A percentile compares a stretch with the other conserved stretches of the same genome.
Conservation (phyloP, 2,888 invertebrate genomes). For the Drosophila mimica region DNA sequence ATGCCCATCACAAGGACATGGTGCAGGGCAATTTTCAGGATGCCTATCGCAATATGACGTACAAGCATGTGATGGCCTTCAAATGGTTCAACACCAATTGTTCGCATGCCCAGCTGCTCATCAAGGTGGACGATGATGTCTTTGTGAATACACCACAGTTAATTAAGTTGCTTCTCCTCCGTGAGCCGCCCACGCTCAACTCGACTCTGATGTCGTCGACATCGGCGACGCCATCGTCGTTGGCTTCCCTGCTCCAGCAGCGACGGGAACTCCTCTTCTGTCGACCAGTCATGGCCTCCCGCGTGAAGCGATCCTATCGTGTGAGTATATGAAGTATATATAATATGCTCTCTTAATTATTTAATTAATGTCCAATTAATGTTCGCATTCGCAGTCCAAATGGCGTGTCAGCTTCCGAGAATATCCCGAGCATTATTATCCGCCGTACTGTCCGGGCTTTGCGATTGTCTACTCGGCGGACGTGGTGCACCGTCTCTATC, state of each 20-base stretch:
- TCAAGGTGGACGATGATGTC: slow-evolving; percentile 92
- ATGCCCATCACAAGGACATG: slow-evolving; percentile 88
- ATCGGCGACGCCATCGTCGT: slow-evolving; percentile 40
- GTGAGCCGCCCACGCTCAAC: slow-evolving; percentile 45
- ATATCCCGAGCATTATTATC: slow-evolving; percentile 88
- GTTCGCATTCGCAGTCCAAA: slow-evolving; percentile 86
- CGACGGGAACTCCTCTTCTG: slow-evolving; percentile 88
- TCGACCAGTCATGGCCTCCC: slow-evolving; percentile 85
- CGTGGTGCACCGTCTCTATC: slow-evolving; percentile 87
- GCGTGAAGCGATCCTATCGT: slow-evolving; percentile 87
- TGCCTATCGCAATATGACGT: slow-evolving; percentile 92
- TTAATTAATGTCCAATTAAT: not conserved
- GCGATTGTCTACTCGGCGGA: slow-evolving; percentile 89
- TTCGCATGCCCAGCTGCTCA: slow-evolving; percentile 88
- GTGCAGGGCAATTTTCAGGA: slow-evolving; percentile 92
- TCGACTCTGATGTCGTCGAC: slow-evolving; percentile 18
- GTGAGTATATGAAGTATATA: slow-evolving; percentile 45
- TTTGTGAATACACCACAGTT: slow-evolving; percentile 89
- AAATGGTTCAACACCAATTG: slow-evolving; percentile 92
- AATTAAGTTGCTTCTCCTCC: slow-evolving; percentile 85
- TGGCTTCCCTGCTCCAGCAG: slow-evolving; percentile 53
- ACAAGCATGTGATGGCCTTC: slow-evolving; percentile 93
- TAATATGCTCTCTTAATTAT: not conserved
- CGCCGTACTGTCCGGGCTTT: slow-evolving; percentile 91
- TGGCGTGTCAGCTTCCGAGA: slow-evolving; percentile 91